Percentiles rank a stretch among this genome's conserved stretches.
Conservation (phyloP, 1,140 invertebrate species). For the Tenebrio molitor region DNA sequence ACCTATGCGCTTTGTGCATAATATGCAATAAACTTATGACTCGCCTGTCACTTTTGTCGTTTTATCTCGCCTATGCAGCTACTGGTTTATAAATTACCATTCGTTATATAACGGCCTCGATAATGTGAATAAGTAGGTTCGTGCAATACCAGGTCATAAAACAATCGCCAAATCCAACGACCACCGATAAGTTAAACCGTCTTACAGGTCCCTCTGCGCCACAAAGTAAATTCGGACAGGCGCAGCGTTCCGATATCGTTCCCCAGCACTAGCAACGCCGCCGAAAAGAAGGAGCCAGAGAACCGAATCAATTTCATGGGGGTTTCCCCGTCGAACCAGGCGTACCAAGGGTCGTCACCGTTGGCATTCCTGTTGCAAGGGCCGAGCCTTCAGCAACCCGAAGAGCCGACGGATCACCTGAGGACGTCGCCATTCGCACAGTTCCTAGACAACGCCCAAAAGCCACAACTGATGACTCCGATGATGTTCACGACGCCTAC, state of each 20-base stretch:
- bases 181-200: no score
- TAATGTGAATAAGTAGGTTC: background rate
- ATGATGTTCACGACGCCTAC: slow-evolving; percentile 80
- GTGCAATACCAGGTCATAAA: no score
- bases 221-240: slow-evolving; percentile 31
- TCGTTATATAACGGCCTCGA: background rate
- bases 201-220: slow-evolving; percentile 10
- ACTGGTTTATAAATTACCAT: slow-evolving; percentile 23
- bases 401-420: slow-evolving; percentile 62
- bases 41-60: background rate
- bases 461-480: slow-evolving; percentile 84
- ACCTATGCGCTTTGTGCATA: slow-evolving; percentile 22
- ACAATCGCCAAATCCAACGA: no score
- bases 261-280: slow-evolving; percentile 1
- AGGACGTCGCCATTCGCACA: slow-evolving; percentile 67
- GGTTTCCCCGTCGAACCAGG: slow-evolving; percentile 6
- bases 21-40: background rate
- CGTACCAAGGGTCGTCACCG: slow-evolving; percentile 64
- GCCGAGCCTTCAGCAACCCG: slow-evolving; percentile 58
- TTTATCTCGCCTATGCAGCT: slow-evolving; percentile 9
- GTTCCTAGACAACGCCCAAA: slow-evolving; percentile 70
- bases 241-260: slow-evolving; percentile 41
- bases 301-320: slow-evolving; percentile 17
- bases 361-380: slow-evolving; percentile 65
- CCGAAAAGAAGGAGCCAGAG: slow-evolving; percentile 12